phyloP scores from a whole-genome alignment of 2,113 vertebrate species.

The Pomatostomus ruficeps region DNA sequence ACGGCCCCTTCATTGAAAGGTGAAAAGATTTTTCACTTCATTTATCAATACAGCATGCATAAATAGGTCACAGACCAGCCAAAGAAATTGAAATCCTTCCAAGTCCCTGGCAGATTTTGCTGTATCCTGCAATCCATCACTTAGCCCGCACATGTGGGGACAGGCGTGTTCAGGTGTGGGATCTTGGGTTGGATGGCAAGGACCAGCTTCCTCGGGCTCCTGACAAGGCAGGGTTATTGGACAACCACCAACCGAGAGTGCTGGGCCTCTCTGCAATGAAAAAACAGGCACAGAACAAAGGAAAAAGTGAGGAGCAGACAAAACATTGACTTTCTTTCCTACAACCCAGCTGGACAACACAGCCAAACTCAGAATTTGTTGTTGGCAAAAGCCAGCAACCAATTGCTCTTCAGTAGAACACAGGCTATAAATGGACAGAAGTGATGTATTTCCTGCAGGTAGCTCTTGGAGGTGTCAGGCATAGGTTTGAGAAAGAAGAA shows the following conservation, averaged over 20 bases:
- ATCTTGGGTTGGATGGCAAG: neutral
- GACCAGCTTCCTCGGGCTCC: neutral
- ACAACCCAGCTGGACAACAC: neutral
- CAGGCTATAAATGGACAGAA: neutral
- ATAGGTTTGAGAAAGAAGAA: neutral
- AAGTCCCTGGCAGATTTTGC: conserved; percentile 13
- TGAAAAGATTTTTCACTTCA: conserved; percentile 52
- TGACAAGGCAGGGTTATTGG: neutral
- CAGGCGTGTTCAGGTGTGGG: neutral
- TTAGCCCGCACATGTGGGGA: neutral
- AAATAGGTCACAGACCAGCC: conserved; percentile 27
- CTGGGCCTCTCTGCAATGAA: neutral
- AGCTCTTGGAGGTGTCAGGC: neutral
- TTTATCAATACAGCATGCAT: neutral
- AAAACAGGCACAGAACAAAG: neutral
- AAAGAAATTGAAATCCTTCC: conserved; percentile 38
- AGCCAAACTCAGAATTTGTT: neutral
- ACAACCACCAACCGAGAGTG: neutral
- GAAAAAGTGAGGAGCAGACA: neutral
- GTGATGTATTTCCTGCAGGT: neutral
- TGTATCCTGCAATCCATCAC: neutral
- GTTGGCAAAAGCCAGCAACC: neutral
- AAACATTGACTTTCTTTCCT: neutral
- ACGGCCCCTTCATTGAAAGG: neutral
- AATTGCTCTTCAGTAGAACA: neutral